Conservation (phyloP, 2,797 vertebrate genomes). For the Chaunax sp. region DNA sequence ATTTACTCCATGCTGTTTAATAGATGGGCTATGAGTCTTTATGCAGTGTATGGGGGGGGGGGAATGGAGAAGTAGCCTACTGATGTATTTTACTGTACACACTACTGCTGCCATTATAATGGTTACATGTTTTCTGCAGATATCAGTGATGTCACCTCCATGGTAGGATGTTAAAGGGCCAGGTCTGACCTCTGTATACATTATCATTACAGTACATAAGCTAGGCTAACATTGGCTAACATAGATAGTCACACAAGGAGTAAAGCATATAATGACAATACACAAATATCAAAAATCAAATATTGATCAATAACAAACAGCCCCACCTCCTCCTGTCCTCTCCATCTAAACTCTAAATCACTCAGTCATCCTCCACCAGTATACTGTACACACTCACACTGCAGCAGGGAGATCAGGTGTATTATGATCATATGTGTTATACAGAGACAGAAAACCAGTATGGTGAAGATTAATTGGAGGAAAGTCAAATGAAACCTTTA, state of each 20-base stretch:
- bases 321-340: conserved; percentile 13
- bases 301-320: conserved; percentile 27
- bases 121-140: conserved; percentile 51
- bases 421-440: neutral
- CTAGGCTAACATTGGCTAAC: too few relatives aligned
- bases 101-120: conserved; percentile 77
- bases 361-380: conserved; percentile 15
- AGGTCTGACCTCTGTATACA: conserved; percentile 45
- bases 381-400: conserved; percentile 22
- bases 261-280: conserved; percentile 51
- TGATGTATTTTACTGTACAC: conserved; percentile 69
- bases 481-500: conserved; percentile 1
- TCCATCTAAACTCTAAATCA: conserved; percentile 44
- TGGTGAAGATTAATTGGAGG: neutral
- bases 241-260: conserved; percentile 44
- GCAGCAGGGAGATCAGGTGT: conserved; percentile 39
- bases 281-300: conserved; percentile 65
- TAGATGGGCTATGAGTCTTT: conserved; percentile 68
- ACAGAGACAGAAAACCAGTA: neutral
- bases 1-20: conserved; percentile 84
- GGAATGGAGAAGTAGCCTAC: conserved; percentile 57
- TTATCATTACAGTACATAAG: conserved; percentile 48
- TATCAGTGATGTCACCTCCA: conserved; percentile 48
- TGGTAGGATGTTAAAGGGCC: conserved; percentile 46
- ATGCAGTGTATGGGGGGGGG: conserved; percentile 68